phyloP scores from a whole-genome alignment of 2,888 invertebrate species.

The Aphidius colemani region DNA sequence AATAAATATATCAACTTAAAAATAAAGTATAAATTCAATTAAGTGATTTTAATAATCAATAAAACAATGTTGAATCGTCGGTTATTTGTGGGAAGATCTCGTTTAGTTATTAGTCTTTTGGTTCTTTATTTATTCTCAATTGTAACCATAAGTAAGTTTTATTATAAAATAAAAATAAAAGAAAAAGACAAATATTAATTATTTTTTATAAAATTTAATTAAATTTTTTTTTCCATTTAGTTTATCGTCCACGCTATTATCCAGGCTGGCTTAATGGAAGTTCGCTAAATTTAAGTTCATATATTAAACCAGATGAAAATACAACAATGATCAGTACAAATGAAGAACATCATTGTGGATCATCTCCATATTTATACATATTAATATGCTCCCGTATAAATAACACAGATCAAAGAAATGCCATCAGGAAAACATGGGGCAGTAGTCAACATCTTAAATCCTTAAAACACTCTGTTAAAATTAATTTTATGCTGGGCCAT shows the following conservation, averaged over 20 bases:
- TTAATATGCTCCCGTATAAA: constrained; percentile 76
- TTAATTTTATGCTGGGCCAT: constrained; percentile 68
- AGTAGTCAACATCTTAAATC: constrained; percentile 59
- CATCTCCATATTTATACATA: constrained; percentile 68
- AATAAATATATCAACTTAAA: too few species aligned
- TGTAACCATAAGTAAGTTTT: too few species aligned
- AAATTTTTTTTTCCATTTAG: neutral
- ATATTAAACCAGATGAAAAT: constrained; percentile 72
- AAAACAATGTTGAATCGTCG: too few species aligned
- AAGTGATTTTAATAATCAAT: too few species aligned
- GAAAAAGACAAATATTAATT: too few species aligned
- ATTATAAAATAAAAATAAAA: too few species aligned
- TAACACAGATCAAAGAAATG: constrained; percentile 69
- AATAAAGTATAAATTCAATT: too few species aligned
- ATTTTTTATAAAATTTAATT: neutral
- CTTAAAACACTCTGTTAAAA: constrained; percentile 45
- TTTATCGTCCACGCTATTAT: constrained; percentile 50
- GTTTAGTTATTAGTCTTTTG: too few species aligned
- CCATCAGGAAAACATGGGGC: constrained; percentile 77
- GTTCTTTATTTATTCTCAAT: too few species aligned
- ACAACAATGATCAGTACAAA: constrained; percentile 70
- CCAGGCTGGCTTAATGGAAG: constrained; percentile 76
- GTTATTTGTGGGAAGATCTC: too few species aligned
- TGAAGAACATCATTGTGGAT: constrained; percentile 61
- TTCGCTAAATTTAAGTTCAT: constrained; percentile 73